phyloP scores from a whole-genome alignment of 2,113 vertebrate species.

The Burhinus bistriatus region DNA sequence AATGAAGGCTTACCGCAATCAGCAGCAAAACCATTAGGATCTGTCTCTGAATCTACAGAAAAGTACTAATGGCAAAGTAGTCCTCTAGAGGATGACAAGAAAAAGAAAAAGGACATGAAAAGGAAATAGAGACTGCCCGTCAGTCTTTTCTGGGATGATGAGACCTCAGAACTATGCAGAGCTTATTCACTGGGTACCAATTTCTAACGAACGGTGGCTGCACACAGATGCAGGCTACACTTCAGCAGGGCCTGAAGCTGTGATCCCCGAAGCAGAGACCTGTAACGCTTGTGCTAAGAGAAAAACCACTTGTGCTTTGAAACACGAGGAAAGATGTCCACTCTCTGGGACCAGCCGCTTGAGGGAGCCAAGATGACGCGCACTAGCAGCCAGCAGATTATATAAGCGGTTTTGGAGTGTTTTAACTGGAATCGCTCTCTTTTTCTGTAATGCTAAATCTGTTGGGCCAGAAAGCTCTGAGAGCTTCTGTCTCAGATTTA shows the following conservation, averaged over 20 bases:
- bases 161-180: not conserved
- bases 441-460: not conserved
- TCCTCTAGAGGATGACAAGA: not conserved
- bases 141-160: not conserved
- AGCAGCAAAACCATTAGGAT: not conserved
- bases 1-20: not conserved
- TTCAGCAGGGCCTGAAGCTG: not conserved
- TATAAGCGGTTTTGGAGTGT: not conserved
- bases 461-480: not conserved
- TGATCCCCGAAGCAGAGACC: not conserved
- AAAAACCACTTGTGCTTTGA: rapidly evolving
- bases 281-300: not conserved
- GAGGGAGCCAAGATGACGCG: slow-evolving; percentile 13
- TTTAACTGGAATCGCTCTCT: not conserved
- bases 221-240: rapidly evolving
- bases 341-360: not conserved
- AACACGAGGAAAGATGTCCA: not conserved
- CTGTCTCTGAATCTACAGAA: not conserved
- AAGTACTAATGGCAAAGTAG: not conserved
- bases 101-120: not conserved
- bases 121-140: not conserved
- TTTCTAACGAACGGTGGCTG: not conserved
- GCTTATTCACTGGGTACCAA: not conserved
- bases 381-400: not conserved
- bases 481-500: not conserved